Evolutionary conservation across 2,113 vertebrate genomes (phyloP).

Genomic region (Trogon melanurus): DNA sequence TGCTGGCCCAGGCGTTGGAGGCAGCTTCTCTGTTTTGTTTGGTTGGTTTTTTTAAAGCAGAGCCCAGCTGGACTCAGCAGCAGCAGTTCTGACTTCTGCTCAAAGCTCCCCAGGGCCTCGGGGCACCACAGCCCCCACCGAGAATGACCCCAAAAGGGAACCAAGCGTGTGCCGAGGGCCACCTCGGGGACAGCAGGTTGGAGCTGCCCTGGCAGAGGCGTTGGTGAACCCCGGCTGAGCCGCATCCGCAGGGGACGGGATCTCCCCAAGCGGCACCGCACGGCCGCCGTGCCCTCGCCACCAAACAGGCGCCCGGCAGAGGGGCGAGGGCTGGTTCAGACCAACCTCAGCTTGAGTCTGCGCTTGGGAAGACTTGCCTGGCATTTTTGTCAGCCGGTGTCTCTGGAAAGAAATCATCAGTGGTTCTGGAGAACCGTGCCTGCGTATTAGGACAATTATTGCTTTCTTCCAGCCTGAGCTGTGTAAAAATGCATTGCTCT

Average conservation of each 20-base stretch:
- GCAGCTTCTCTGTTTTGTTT: background rate
- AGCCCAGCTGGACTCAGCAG: background rate
- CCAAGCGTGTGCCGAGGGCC: background rate
- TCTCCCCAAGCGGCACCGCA: background rate
- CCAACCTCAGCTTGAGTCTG: background rate
- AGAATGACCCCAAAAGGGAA: background rate
- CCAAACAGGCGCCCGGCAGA: background rate
- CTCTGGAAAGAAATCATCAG: conserved; percentile 30
- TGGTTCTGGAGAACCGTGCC: background rate
- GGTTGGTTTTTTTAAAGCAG: background rate
- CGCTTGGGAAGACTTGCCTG: background rate
- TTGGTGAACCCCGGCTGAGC: background rate
- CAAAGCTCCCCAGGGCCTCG: background rate
- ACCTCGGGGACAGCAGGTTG: background rate
- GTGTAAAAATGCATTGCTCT: conserved; percentile 11
- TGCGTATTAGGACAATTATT: conserved; percentile 11
- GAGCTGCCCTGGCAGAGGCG: background rate
- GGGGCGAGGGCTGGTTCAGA: background rate
- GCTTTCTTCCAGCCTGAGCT: background rate
- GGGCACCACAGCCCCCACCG: background rate
- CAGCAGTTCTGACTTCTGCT: background rate
- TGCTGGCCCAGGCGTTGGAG: background rate
- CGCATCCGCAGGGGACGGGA: rapidly evolving
- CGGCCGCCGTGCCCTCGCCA: background rate
- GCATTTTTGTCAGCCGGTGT: background rate